These are phyloP conservation scores for Aspidiotus rigidus DNA, from an alignment of 2,888 invertebrate species.

Conservation along the genomic window DNA sequence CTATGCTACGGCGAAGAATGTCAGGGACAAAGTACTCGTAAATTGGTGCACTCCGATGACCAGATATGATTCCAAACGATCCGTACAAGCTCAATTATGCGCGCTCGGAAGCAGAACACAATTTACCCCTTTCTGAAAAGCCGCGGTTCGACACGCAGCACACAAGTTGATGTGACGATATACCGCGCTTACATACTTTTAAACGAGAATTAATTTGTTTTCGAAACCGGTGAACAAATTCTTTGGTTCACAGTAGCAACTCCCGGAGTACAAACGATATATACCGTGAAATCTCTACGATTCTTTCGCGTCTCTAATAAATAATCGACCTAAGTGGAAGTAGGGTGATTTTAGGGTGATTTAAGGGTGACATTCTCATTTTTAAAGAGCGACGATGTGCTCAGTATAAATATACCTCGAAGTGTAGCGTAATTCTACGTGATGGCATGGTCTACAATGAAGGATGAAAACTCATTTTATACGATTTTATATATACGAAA, in stretches of 20 bases:
- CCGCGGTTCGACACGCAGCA: not conserved
- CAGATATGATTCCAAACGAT: no score
- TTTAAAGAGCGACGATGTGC: slow-evolving; percentile 16
- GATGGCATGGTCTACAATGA: not conserved
- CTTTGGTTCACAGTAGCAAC: not conserved
- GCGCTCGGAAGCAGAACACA: no score
- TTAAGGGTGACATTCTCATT: slow-evolving; percentile 28
- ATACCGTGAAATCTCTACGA: not conserved
- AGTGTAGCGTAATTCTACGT: not conserved
- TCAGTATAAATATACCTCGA: not conserved
- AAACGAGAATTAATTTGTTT: slow-evolving; percentile 8
- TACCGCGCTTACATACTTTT: not conserved
- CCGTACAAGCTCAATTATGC: no score
- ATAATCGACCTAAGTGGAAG: slow-evolving; percentile 30
- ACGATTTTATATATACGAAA: not conserved
- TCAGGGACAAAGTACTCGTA: no score
- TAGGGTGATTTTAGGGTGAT: slow-evolving; percentile 31
- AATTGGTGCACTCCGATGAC: no score
- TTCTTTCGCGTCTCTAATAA: slow-evolving; percentile 15
- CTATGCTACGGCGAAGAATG: no score
- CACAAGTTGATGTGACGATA: not conserved
- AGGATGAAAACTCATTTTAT: slow-evolving; percentile 26
- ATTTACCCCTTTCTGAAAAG: not conserved
- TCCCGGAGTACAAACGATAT: not conserved
- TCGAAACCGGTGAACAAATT: slow-evolving; percentile 8